Evolutionary conservation across 2,888 invertebrate genomes (phyloP), one percentile per base, ranked within the genome.

Genomic region (Habroteleia sp.): DNA sequence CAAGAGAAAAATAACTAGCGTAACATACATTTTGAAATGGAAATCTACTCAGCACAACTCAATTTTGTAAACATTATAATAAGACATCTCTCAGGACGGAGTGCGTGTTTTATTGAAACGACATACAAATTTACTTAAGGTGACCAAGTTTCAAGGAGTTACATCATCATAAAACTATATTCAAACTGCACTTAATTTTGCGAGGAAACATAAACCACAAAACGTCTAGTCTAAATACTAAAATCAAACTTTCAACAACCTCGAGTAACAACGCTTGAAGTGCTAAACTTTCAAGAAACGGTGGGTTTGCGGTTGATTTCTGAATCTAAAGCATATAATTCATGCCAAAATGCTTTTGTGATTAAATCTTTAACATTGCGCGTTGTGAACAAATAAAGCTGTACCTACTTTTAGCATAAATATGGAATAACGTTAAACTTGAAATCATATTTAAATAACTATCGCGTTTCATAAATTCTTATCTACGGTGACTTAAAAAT

Each of bases 91-190:
- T n/a, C n/a, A 8, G 10, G 39, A 33, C 62, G n/a, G 41, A 63
- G 50, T 41, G 41, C 31, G 46, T 39, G 42, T 27, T 42, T 8
- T n/a, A n/a, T n/a, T n/a, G 11, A 63, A 52, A 31, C 25, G 25
- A 50, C 42, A 35, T 50, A 29, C 23, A 63, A 52, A 63, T 52
- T 52, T 35, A 63, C 29, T 46, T 35, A 23, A 46, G 54, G 29
- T 66, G 66, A 56, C 41, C 66, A 68, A 68, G 31, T 68, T 68
- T 68, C 31, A 33, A 46, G 50, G 29, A 69, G 52, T 29, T 60
- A 52, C 44, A 60, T 60, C 50, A 42, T 69, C 60, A 69, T 69
- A 60, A 50, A 69, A 60, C 60, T 69, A 42, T 41, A 69, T 69
- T 69, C 42, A 52, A 60, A 60, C 44, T 42, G 25, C 39, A 60